phyloP scores from a whole-genome alignment of 2,888 invertebrate genomes.

The Eubasilissa splendida region DNA sequence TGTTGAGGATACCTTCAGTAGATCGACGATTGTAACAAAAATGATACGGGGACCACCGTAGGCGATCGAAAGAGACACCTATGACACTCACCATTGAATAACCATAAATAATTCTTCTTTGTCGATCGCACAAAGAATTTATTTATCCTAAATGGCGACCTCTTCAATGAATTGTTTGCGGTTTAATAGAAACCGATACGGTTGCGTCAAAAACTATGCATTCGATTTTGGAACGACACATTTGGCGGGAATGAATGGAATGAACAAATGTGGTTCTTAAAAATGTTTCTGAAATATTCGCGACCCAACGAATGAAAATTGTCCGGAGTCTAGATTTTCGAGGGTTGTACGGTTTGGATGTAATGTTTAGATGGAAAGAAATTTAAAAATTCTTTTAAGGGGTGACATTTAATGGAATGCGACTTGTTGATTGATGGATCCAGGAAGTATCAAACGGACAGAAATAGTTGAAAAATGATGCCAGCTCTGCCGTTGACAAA shows the following conservation, averaged over 20 bases:
- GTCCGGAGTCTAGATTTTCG: not conserved
- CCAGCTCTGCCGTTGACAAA: constrained; percentile 1
- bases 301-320: not conserved
- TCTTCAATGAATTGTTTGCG: constrained; percentile 35
- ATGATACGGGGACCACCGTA: constrained; percentile 50
- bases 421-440: not conserved
- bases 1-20: constrained; percentile 8
- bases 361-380: not conserved
- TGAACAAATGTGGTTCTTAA: not conserved
- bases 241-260: not conserved
- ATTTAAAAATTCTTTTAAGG: not conserved
- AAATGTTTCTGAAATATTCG: not conserved
- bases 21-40: not conserved
- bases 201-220: constrained; percentile 24
- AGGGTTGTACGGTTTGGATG: not conserved
- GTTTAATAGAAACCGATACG: constrained; percentile 16
- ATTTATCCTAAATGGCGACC: constrained; percentile 30
- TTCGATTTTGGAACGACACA: constrained; percentile 3
- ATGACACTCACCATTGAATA: constrained; percentile 39
- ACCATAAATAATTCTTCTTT: constrained; percentile 48
- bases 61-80: constrained; percentile 34
- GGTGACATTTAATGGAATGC: not conserved
- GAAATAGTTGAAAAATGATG: not conserved
- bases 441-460: not conserved
- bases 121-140: constrained; percentile 39